A percentile compares a stretch with the other conserved stretches of the same genome.
These are phyloP conservation scores for Unio delphinus DNA, from an alignment of 2,888 invertebrate genomes.

Conservation along the genomic window DNA sequence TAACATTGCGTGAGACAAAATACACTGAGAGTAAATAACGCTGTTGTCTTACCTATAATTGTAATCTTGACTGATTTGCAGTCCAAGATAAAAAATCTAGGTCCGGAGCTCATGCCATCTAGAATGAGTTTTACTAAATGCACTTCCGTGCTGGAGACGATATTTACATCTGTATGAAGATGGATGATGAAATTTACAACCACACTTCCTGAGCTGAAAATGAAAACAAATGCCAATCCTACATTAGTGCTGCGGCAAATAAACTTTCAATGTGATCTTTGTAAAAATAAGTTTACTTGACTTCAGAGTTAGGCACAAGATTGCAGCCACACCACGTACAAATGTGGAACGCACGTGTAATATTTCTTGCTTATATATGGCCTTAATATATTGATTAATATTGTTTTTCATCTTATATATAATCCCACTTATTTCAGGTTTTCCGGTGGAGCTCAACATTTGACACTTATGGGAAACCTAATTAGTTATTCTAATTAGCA, in stretches of 20 bases:
- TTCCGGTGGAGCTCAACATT: too few species aligned
- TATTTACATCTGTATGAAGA: slow-evolving; percentile 29
- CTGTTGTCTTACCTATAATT: slow-evolving; percentile 20
- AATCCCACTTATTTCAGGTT: too few species aligned
- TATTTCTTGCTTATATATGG: too few species aligned
- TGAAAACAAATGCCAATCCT: neutral
- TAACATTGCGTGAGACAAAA: too few species aligned
- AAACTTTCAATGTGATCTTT: neutral
- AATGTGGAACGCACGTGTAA: neutral
- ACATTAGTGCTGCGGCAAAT: neutral
- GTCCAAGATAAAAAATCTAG: slow-evolving; percentile 25
- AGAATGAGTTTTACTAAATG: slow-evolving; percentile 24
- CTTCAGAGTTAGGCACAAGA: neutral
- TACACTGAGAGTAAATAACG: too few species aligned
- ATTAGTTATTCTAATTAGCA: too few species aligned
- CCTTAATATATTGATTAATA: too few species aligned
- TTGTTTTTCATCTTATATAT: too few species aligned
- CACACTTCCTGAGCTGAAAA: slow-evolving; percentile 54
- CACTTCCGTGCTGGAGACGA: slow-evolving; percentile 18
- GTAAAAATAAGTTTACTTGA: neutral
- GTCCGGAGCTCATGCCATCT: slow-evolving; percentile 19
- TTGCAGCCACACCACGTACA: too few species aligned
- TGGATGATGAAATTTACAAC: slow-evolving; percentile 43
- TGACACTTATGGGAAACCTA: too few species aligned
- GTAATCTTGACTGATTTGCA: slow-evolving; percentile 14